A percentile compares a stretch with the other conserved stretches of the same genome.
These are phyloP conservation scores for Watsonalla binaria DNA, from an alignment of 2,888 invertebrate genomes.

Conservation along the genomic window DNA sequence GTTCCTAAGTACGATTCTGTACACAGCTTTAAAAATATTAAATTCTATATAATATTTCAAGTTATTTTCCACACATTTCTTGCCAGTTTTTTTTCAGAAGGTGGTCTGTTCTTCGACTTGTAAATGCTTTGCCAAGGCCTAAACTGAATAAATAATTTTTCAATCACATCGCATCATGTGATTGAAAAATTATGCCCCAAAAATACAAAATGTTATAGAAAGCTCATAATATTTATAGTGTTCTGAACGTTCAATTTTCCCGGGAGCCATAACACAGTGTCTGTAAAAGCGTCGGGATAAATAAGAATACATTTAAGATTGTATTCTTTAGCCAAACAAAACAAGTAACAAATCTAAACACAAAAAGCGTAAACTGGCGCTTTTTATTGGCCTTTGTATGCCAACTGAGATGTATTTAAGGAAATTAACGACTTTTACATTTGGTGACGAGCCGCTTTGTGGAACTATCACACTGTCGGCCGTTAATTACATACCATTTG, in stretches of 20 bases:
- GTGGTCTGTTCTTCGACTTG: too few species aligned
- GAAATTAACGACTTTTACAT: conserved; percentile 11
- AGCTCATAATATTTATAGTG: too few species aligned
- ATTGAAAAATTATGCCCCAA: too few species aligned
- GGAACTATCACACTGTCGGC: neutral
- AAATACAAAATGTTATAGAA: too few species aligned
- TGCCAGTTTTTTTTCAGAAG: too few species aligned
- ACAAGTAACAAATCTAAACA: conserved; percentile 5
- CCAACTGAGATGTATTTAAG: conserved; percentile 13
- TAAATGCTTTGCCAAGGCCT: too few species aligned
- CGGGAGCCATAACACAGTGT: neutral
- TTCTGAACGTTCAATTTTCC: neutral
- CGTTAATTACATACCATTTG: neutral
- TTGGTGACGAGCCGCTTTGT: conserved; percentile 4
- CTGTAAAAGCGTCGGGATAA: neutral
- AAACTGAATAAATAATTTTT: too few species aligned
- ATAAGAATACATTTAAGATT: neutral
- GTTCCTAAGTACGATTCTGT: too few species aligned
- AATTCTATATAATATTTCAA: too few species aligned
- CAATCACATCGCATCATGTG: too few species aligned
- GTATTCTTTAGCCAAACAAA: conserved; percentile 1
- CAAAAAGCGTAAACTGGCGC: conserved; percentile 1
- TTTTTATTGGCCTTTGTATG: conserved; percentile 3
- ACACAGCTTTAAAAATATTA: too few species aligned
- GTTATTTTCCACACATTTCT: too few species aligned